phyloP scores from a whole-genome alignment of 2,888 invertebrate genomes.

The Darwinula stevensoni region DNA sequence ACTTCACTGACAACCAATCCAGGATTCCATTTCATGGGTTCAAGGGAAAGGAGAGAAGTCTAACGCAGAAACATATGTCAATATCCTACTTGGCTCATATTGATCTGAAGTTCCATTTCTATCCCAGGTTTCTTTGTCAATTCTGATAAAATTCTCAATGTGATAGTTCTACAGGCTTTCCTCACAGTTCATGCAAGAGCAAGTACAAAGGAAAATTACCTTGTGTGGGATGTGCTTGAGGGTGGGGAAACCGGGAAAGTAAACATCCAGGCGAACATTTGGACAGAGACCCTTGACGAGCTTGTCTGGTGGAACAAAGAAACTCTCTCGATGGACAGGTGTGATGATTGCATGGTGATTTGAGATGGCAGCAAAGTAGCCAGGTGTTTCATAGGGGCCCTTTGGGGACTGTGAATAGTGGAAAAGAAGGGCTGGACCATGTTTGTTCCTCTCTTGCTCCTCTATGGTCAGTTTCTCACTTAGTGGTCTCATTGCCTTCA shows the following conservation, averaged over 20 bases:
- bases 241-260: constrained; percentile 76
- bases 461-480: constrained; percentile 30
- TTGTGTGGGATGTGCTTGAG: constrained; percentile 55
- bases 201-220: too few relatives aligned
- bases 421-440: constrained; percentile 62
- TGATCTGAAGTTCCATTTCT: too few relatives aligned
- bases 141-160: too few relatives aligned
- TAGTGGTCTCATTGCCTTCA: constrained; percentile 41
- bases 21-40: too few relatives aligned
- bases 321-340: constrained; percentile 23
- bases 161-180: too few relatives aligned
- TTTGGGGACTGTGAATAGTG: constrained; percentile 25
- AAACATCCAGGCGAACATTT: constrained; percentile 31
- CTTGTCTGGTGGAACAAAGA: constrained; percentile 19
- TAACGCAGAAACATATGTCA: too few relatives aligned
- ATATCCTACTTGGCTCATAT: too few relatives aligned
- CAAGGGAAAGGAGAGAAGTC: too few relatives aligned
- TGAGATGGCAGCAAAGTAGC: constrained; percentile 26
- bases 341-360: constrained; percentile 25
- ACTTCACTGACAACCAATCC: too few relatives aligned
- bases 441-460: constrained; percentile 41
- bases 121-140: too few relatives aligned
- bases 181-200: too few relatives aligned
- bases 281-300: constrained; percentile 38
- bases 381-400: constrained; percentile 10